Evolutionary conservation across 2,888 invertebrate species (phyloP), one percentile per base, ranked within the genome.

Genomic region (Disparrhopalites patrizii): DNA sequence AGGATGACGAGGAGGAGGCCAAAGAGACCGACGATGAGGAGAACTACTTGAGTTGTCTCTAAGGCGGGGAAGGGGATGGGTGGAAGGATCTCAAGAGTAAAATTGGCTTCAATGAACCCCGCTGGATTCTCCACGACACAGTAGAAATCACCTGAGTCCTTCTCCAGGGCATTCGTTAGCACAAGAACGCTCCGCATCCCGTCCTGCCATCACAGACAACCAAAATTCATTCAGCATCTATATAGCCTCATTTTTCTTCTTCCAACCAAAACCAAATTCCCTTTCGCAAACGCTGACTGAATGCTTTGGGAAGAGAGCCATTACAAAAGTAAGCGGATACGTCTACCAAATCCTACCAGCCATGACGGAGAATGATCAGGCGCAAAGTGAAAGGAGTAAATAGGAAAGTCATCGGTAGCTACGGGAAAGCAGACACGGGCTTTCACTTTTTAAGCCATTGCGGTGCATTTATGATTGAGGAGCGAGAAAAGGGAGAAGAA

Each of bases 101-200:
- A 93, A 80, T 93, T 93, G 15, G 91, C 90, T 81, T 91, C 91
- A 33, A 89, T 88, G 76, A 86, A 89, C 25, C 93, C 93, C 3
- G 91, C 93, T 68, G 88, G 86, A 80, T 93, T 94, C 79, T 92
- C 91, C 8, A 93, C 93, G 1, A 91, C 88, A 79, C 93, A 93
- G 78, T 90, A 90, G 80, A 93, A 91, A 76, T 90, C 91, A 65
- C 87, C 87, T 56, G 75, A 72, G 67, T 78, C 77, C 51, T 75
- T 76, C 79, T 90, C 90, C 80, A 90, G 90, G 23, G 90, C 89
- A 78, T 91, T 91, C 33, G 89, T 90, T 50, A 93, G 81, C 64
- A 90, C 83, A 67, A 93, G 81, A 7, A 85, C 85, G 67, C 91
- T 91, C 63, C 63, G 65, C 56, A 30, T 61, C 13, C 55, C 67